Base-by-base conservation (phyloP, 2,888 invertebrate genomes). In the Scaptomyza parva region DNA sequence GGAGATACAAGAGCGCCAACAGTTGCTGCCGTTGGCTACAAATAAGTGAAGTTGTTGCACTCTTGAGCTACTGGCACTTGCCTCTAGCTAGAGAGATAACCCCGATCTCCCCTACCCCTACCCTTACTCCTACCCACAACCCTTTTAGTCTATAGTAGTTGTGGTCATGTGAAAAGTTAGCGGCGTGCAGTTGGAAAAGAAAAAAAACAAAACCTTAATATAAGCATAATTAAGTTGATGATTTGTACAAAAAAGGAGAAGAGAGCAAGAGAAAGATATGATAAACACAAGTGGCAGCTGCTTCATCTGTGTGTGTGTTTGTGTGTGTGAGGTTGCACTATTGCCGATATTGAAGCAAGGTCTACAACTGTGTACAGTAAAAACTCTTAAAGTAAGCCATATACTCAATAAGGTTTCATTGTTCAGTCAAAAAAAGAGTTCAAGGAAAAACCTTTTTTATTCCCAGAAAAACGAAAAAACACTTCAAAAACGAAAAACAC, bases 151-250 rank as follows among this genome's bases (percentile, higher is more conserved):
- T 14, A 12, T 20, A 28, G 11, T 51, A 26, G 65, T 26, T 28
- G 61, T 28, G 61, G 47, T 71, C 78, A 86, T 86, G 87, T 85
- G 83, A 85, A 85, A 82, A 87, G 69, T 76, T 76, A 63, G 67
- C 74, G 61, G 68, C 85, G 78, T 81, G 79, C 84, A 84, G 81
- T 14, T 35, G 4, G 1, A 37, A 37, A 17, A 37, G n/a, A 12
- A n/a, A 17, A 37, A 37, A 86, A 83, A 79, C n/a, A 76, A 83
- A 87, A 84, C 81, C 81, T 88, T 86, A 83, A 83, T 84, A 86
- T 83, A 84, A 83, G 87, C 86, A 88, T 87, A 87, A 87, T 87
- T 87, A 88, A 88, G 88, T 87, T 86, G 88, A 88, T 87, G 87
- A 88, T 86, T 88, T 86, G 81, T 83, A 88, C 78, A 88, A 87